Evolutionary conservation across 2,113 vertebrate genomes (phyloP).

Genomic region (Hippocampus comes): DNA sequence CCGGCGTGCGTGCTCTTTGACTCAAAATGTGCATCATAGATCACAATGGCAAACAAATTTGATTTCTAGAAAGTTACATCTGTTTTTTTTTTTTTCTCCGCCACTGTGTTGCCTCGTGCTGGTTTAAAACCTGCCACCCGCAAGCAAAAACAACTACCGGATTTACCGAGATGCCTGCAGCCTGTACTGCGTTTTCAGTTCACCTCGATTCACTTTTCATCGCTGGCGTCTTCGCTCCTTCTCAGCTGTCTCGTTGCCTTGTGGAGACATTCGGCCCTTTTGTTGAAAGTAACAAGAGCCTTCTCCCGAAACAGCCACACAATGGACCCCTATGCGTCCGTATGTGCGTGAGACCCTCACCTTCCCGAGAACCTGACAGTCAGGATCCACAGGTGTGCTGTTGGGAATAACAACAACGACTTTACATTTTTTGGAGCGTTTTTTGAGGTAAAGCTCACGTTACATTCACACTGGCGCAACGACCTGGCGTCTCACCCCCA

Average conservation of each 20-base stretch:
- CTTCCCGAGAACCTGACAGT: conserved; percentile 16
- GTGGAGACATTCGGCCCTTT: conserved; percentile 54
- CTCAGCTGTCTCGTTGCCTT: conserved; percentile 28
- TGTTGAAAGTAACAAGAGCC: conserved; percentile 63
- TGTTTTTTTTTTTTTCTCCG: too few relatives aligned
- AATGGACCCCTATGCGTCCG: conserved; percentile 50
- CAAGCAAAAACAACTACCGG: too few relatives aligned
- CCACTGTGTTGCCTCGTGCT: too few relatives aligned
- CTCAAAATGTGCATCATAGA: neutral
- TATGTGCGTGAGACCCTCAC: conserved; percentile 13
- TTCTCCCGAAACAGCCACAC: conserved; percentile 45
- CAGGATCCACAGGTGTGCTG: neutral
- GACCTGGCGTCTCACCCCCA: conserved; percentile 19
- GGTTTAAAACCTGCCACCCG: too few relatives aligned
- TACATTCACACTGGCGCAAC: conserved; percentile 14
- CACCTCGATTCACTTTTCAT: neutral
- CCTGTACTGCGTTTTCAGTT: too few relatives aligned
- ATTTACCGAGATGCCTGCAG: too few relatives aligned
- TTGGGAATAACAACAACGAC: neutral
- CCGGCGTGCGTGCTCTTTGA: neutral
- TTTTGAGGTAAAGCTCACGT: conserved; percentile 11
- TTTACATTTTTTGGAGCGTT: conserved; percentile 23
- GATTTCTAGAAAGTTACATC: too few relatives aligned
- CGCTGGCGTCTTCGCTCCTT: conserved; percentile 15
- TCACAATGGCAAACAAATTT: neutral